Conservation (phyloP, 2,888 invertebrate genomes). For the Sisyra terminalis region DNA sequence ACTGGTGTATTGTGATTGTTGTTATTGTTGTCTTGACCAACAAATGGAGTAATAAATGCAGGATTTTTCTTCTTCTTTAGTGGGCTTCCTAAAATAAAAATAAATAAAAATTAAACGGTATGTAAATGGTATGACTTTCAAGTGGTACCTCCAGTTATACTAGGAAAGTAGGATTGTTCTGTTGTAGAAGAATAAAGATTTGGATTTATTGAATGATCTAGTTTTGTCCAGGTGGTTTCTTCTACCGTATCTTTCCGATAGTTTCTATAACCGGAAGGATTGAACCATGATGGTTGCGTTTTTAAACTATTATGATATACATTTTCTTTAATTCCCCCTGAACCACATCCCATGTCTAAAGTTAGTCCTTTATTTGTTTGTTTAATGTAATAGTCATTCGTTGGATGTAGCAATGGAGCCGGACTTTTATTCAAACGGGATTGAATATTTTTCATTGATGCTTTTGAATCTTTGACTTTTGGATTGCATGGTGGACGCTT, state of each 20-base stretch:
- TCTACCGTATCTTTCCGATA: constrained; percentile 7
- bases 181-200: background rate
- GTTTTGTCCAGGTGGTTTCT: constrained; percentile 8
- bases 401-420: constrained; percentile 18
- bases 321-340: constrained; percentile 1
- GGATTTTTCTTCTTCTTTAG: constrained; percentile 21
- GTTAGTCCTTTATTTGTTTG: constrained; percentile 29
- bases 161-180: constrained; percentile 5
- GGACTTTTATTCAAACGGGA: constrained; percentile 11
- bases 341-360: constrained; percentile 23
- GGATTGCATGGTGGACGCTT: background rate
- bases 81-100: constrained; percentile 22
- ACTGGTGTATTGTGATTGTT: constrained; percentile 4
- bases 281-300: constrained; percentile 6
- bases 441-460: background rate
- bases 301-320: background rate
- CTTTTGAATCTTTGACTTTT: constrained; percentile 5
- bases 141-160: constrained; percentile 5
- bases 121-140: too few species aligned
- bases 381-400: constrained; percentile 15
- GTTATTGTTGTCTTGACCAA: constrained; percentile 2
- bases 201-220: background rate
- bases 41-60: constrained; percentile 14
- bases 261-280: constrained; percentile 6
- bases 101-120: constrained; percentile 3